Percentiles rank a stretch among this genome's conserved stretches.
phyloP scores from a whole-genome alignment of 2,113 vertebrate species.

The Caranx ignobilis region DNA sequence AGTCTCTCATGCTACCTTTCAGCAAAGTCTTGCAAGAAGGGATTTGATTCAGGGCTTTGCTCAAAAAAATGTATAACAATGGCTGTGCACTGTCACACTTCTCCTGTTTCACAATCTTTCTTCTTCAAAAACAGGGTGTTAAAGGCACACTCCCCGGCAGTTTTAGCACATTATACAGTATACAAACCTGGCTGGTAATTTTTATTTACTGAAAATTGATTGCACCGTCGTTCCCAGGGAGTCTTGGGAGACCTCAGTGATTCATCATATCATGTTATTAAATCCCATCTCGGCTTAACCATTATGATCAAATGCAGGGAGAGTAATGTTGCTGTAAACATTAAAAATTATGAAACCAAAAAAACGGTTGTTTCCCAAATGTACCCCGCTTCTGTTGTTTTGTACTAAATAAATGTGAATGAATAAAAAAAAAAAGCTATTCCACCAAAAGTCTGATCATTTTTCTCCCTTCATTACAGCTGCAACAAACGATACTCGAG shows the following conservation, averaged over 20 bases:
- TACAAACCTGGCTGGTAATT: conserved; percentile 28
- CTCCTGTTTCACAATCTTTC: background rate
- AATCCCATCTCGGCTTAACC: conserved; percentile 10
- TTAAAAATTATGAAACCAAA: background rate
- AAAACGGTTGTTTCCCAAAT: background rate
- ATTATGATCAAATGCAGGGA: background rate
- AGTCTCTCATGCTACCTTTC: conserved; percentile 32
- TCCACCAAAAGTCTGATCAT: background rate
- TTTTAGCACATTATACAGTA: conserved; percentile 6
- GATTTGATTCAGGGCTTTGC: conserved; percentile 47
- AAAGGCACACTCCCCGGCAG: background rate
- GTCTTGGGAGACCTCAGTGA: conserved; percentile 7
- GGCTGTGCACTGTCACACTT: conserved; percentile 8
- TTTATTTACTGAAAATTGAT: conserved; percentile 58
- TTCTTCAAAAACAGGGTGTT: conserved; percentile 24
- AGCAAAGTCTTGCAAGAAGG: conserved; percentile 41
- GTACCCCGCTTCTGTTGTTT: background rate
- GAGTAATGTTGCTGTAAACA: background rate
- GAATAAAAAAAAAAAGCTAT: background rate
- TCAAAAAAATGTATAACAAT: conserved; percentile 33
- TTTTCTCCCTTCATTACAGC: background rate
- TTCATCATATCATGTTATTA: conserved; percentile 44
- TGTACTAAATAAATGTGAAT: background rate
- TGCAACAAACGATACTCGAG: too few relatives aligned
- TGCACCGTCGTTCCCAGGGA: conserved; percentile 38